These are phyloP conservation scores for Alectoris magna DNA, from an alignment of 2,797 vertebrate species.

Conservation along the genomic window DNA sequence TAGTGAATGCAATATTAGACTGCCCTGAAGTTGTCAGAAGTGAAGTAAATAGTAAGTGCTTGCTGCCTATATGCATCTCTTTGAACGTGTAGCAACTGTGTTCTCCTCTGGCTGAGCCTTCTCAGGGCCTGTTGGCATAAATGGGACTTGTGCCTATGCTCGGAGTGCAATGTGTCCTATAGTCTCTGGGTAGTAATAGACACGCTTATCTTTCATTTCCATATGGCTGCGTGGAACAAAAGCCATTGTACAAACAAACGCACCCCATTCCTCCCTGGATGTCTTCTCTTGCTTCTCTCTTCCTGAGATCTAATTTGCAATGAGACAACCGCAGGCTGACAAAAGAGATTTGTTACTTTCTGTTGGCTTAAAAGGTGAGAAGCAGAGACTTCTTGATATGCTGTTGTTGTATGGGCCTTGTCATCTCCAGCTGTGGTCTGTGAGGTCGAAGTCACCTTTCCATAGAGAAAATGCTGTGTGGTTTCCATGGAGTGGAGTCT, in stretches of 20 bases:
- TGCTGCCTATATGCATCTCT: not conserved
- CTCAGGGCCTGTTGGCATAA: not conserved
- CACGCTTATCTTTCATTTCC: constrained; percentile 65
- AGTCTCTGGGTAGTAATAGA: constrained; percentile 10
- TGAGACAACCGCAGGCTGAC: not conserved
- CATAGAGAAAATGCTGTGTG: not conserved
- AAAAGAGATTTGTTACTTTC: constrained; percentile 1
- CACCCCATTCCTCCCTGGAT: not conserved
- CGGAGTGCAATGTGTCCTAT: not conserved
- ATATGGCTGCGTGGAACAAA: constrained; percentile 19
- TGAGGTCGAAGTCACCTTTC: not conserved
- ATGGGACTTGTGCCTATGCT: not conserved
- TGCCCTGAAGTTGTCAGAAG: not conserved
- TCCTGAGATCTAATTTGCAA: not conserved
- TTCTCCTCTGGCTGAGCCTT: not conserved
- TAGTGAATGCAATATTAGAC: not conserved
- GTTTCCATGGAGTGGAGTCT: not conserved
- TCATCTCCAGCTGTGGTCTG: not conserved
- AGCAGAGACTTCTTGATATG: not conserved
- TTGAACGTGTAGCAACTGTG: not conserved
- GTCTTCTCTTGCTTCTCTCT: constrained; percentile 13
- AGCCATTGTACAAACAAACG: constrained; percentile 4
- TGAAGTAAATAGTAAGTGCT: not conserved
- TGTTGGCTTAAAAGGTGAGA: not conserved
- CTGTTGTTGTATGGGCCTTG: not conserved